phyloP scores from a whole-genome alignment of 2,113 vertebrate species.

The Antigone vipio region DNA sequence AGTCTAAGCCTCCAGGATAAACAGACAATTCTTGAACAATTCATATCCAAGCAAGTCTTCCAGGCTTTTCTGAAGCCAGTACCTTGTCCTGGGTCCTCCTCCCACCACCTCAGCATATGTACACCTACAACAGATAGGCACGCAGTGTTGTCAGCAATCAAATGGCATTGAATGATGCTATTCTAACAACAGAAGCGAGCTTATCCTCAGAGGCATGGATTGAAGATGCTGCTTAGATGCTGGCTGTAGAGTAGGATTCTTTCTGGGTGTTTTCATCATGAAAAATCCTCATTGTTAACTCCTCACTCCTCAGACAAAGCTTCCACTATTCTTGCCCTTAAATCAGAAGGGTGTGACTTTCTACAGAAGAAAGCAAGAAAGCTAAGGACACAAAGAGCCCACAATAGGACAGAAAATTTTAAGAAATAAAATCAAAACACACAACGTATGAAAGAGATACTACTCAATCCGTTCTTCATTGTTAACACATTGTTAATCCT shows the following conservation, averaged over 20 bases:
- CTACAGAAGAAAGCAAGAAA: neutral
- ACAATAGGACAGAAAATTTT: neutral
- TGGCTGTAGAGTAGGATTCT: neutral
- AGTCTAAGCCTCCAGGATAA: constrained; percentile 58
- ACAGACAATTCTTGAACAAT: constrained; percentile 35
- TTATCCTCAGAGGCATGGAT: neutral
- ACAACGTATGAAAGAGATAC: neutral
- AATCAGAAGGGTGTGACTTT: neutral
- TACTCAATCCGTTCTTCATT: neutral
- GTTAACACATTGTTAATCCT: neutral
- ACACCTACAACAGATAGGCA: neutral
- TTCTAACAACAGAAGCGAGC: neutral
- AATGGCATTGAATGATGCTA: neutral
- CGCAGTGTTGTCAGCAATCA: neutral
- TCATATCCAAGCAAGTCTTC: constrained; percentile 16
- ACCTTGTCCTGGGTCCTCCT: neutral
- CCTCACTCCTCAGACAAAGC: neutral
- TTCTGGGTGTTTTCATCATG: neutral
- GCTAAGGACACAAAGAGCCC: neutral
- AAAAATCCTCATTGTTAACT: neutral
- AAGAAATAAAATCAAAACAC: neutral
- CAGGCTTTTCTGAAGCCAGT: constrained; percentile 28
- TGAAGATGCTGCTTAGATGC: neutral
- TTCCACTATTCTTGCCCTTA: neutral
- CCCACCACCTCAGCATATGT: neutral